These are phyloP conservation scores for Phenganax subtilis DNA, from an alignment of 92 coral and sea anemone genomes.

Conservation along the genomic window DNA sequence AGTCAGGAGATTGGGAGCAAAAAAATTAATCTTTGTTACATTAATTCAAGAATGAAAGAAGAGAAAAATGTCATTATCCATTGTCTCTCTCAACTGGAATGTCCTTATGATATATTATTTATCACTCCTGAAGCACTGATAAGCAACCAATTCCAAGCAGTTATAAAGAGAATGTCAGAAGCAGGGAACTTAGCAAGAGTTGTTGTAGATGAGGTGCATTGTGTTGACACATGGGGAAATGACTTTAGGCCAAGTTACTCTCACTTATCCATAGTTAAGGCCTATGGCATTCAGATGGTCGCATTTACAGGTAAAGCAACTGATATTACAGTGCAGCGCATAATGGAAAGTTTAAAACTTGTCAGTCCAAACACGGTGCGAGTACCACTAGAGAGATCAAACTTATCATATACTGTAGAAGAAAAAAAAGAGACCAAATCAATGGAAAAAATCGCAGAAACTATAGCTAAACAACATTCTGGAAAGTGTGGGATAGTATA, in stretches of 20 bases:
- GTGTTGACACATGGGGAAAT: slow-evolving; percentile 13
- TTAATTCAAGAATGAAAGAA: slow-evolving; percentile 11
- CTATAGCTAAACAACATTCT: slow-evolving; percentile 18
- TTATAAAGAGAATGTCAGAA: not conserved
- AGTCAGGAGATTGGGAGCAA: not conserved
- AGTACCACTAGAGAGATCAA: slow-evolving; percentile 25
- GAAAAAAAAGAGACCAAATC: slow-evolving; percentile 32
- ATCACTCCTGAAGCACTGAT: slow-evolving; percentile 29
- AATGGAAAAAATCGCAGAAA: slow-evolving; percentile 38
- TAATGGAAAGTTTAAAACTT: slow-evolving; percentile 22
- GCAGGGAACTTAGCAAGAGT: slow-evolving; percentile 7
- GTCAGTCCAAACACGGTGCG: slow-evolving; percentile 24
- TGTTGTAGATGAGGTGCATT: slow-evolving; percentile 21
- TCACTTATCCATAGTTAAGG: not conserved
- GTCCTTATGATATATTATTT: slow-evolving; percentile 10
- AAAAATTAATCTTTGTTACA: slow-evolving; percentile 1
- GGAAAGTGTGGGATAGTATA: slow-evolving; percentile 45
- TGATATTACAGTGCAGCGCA: slow-evolving; percentile 27
- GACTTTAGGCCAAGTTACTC: not conserved
- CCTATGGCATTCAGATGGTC: slow-evolving; percentile 13
- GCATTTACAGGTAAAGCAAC: slow-evolving; percentile 50
- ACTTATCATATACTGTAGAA: slow-evolving; percentile 22
- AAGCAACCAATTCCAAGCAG: slow-evolving; percentile 1
- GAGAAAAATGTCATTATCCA: slow-evolving; percentile 7
- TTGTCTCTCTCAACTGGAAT: not conserved